Conservation (phyloP, 2,888 invertebrate species). For the Luffia ferchaultella region DNA sequence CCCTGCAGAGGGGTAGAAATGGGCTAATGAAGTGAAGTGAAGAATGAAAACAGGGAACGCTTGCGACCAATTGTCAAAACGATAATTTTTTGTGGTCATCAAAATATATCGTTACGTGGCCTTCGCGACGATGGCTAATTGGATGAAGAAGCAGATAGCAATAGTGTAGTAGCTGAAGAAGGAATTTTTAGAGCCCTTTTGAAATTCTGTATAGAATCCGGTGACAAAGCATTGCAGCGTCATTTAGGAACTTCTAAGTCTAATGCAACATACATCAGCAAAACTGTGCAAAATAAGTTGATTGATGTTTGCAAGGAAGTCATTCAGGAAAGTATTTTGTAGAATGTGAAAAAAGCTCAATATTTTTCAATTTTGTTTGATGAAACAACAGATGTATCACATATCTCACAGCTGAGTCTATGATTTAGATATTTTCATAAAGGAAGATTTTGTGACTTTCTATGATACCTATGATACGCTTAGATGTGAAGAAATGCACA, state of each 20-base stretch:
- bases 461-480: slow-evolving; percentile 16
- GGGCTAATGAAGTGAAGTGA: too few species aligned
- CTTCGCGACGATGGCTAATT: slow-evolving; percentile 10
- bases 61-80: slow-evolving; percentile 9
- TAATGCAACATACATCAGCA: slow-evolving; percentile 14
- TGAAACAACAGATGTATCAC: slow-evolving; percentile 21
- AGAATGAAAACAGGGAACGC: slow-evolving; percentile 8
- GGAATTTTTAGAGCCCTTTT: slow-evolving; percentile 1
- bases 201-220: neutral
- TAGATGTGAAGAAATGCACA: slow-evolving; percentile 9
- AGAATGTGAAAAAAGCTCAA: slow-evolving; percentile 10
- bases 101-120: slow-evolving; percentile 9
- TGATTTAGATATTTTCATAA: slow-evolving; percentile 15
- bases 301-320: slow-evolving; percentile 20
- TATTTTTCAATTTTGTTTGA: slow-evolving; percentile 21
- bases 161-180: slow-evolving; percentile 9
- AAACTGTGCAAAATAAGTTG: slow-evolving; percentile 22
- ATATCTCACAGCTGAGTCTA: slow-evolving; percentile 21
- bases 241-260: slow-evolving; percentile 4
- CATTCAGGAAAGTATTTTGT: slow-evolving; percentile 15
- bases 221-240: slow-evolving; percentile 4
- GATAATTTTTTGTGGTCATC: slow-evolving; percentile 8
- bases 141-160: slow-evolving; percentile 6
- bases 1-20: too few species aligned
- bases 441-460: slow-evolving; percentile 20